Conservation (phyloP, 2,888 invertebrate genomes). For the Phyllotreta striolata region DNA sequence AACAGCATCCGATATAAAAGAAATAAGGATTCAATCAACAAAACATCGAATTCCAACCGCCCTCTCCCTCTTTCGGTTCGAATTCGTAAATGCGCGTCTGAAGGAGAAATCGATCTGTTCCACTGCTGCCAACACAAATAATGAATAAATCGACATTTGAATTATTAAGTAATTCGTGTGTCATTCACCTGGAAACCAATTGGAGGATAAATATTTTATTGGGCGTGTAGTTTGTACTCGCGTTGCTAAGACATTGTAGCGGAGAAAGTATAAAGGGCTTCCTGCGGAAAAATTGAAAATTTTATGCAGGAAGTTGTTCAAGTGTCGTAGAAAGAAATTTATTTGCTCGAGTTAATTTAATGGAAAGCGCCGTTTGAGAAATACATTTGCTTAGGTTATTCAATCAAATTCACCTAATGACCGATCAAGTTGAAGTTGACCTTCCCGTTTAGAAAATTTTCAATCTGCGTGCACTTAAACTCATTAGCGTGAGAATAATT, state of each 20-base stretch:
- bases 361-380: no score
- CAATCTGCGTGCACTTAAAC: constrained; percentile 13
- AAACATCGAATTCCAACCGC: not conserved
- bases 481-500: constrained; percentile 18
- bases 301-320: no score
- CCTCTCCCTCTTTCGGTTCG: not conserved
- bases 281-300: not conserved
- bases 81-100: constrained; percentile 21
- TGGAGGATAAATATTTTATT: constrained; percentile 34
- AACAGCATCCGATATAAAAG: no score
- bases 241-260: constrained; percentile 26
- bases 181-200: constrained; percentile 37
- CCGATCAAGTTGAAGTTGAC: no score
- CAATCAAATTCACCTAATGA: no score
- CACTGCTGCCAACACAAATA: constrained; percentile 33
- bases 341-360: no score
- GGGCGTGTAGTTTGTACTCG: constrained; percentile 26
- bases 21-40: no score
- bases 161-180: constrained; percentile 33
- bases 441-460: not conserved
- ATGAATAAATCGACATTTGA: constrained; percentile 36
- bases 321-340: no score
- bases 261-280: constrained; percentile 4
- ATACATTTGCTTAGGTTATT: no score
- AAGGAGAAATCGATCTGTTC: constrained; percentile 30